phyloP scores from a whole-genome alignment of 1,140 invertebrate genomes.

The Camponotus vicinus region DNA sequence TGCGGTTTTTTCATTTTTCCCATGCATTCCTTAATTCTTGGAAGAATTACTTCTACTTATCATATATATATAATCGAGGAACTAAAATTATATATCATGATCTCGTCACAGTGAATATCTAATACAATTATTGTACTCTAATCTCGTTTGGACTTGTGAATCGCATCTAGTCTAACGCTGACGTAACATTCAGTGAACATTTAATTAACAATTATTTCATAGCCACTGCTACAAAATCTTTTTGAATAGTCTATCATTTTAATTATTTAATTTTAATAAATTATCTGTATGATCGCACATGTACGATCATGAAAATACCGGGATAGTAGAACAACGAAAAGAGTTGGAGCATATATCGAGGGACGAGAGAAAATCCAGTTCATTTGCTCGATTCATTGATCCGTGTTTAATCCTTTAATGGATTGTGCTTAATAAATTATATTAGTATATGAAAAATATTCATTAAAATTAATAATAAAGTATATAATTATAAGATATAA shows the following conservation, averaged over 20 bases:
- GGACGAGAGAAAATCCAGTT: background rate
- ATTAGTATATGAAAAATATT: background rate
- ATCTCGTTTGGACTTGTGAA: conserved; percentile 10
- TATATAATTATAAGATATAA: background rate
- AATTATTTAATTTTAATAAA: conserved; percentile 22
- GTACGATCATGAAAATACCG: background rate
- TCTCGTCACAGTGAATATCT: background rate
- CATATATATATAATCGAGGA: conserved; percentile 31
- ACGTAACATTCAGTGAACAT: conserved; percentile 49
- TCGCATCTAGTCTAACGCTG: conserved; percentile 22
- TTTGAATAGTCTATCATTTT: background rate
- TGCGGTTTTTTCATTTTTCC: background rate
- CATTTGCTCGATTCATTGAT: background rate
- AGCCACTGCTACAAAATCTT: conserved; percentile 10
- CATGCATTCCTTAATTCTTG: background rate
- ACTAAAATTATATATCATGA: conserved; percentile 5
- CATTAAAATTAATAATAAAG: background rate
- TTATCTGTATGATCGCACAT: background rate
- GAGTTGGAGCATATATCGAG: background rate
- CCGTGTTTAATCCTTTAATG: background rate
- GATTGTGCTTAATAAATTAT: background rate
- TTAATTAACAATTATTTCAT: conserved; percentile 36
- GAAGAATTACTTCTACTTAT: conserved; percentile 31
- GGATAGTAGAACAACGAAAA: background rate
- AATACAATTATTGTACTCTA: conserved; percentile 52